Percentiles rank a stretch among this genome's conserved stretches.
These are phyloP conservation scores for Epinotia brunnichana DNA, from an alignment of 2,888 invertebrate genomes.

Conservation along the genomic window DNA sequence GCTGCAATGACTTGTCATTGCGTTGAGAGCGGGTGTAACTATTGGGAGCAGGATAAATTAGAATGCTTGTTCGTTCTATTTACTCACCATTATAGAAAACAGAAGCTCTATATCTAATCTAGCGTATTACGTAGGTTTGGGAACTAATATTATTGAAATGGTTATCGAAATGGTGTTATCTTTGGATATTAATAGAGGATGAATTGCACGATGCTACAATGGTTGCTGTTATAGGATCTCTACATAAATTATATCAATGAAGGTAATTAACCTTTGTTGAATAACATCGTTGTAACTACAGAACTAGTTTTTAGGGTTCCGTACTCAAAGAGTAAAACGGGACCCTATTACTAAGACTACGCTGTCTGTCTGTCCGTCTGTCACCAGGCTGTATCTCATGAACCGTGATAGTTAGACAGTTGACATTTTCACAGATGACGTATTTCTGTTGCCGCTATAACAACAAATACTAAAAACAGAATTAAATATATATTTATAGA, in stretches of 20 bases:
- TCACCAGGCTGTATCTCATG: too few species aligned
- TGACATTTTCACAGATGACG: too few species aligned
- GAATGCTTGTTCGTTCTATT: conserved; percentile 5
- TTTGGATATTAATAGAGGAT: conserved; percentile 37
- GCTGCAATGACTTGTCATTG: not conserved
- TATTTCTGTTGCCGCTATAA: too few species aligned
- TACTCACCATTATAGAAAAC: conserved; percentile 15
- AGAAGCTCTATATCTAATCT: conserved; percentile 41
- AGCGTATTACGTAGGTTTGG: conserved; percentile 26
- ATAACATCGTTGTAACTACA: not conserved
- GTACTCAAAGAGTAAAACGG: too few species aligned
- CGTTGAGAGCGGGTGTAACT: not conserved
- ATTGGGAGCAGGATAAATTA: not conserved
- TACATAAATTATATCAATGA: conserved; percentile 16
- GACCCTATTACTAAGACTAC: too few species aligned
- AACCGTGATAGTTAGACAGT: too few species aligned
- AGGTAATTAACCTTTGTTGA: not conserved
- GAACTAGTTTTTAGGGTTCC: too few species aligned
- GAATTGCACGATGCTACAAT: conserved; percentile 16
- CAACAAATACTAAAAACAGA: too few species aligned
- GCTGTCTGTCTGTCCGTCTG: too few species aligned
- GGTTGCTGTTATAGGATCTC: conserved; percentile 19
- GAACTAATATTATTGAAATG: conserved; percentile 42
- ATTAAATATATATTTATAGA: too few species aligned
- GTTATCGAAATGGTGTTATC: conserved; percentile 43